Evolutionary conservation across 2,113 vertebrate genomes (phyloP).

Genomic region (Macrotus californicus): DNA sequence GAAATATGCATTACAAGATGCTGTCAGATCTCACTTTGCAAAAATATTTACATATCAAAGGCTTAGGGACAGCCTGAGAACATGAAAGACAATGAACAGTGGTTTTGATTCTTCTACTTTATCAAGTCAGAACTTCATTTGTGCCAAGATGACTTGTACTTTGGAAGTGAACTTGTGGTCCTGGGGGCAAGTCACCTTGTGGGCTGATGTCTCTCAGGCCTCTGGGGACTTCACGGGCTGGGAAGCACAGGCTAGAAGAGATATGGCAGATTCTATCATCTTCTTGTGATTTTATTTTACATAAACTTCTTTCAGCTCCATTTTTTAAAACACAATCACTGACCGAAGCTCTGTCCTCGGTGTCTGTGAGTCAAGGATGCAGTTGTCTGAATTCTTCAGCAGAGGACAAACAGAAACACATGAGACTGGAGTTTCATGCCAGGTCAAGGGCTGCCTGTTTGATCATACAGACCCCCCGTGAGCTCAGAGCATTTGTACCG

Average conservation of each 20-base stretch:
- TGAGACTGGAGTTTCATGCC: conserved; percentile 8
- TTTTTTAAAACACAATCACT: neutral
- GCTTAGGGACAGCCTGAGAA: neutral
- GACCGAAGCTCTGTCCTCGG: neutral
- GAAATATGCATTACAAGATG: neutral
- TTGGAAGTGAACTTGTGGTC: neutral
- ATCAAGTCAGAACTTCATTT: neutral
- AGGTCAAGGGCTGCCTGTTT: neutral
- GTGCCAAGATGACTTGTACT: neutral
- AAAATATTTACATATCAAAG: neutral
- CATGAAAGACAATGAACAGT: neutral
- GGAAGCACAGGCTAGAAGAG: fast-evolving
- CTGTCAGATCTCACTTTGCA: neutral
- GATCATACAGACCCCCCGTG: neutral
- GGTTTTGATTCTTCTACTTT: neutral
- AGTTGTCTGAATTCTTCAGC: conserved; percentile 39
- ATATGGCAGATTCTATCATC: neutral
- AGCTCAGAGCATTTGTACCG: neutral
- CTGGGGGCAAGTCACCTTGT: neutral
- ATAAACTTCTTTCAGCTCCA: neutral
- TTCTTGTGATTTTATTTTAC: neutral
- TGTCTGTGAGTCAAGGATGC: neutral
- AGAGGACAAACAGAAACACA: conserved; percentile 17
- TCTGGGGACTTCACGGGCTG: neutral
- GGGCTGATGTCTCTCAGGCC: neutral